Base-by-base conservation (phyloP, 1,140 invertebrate species). In the Limonius californicus region DNA sequence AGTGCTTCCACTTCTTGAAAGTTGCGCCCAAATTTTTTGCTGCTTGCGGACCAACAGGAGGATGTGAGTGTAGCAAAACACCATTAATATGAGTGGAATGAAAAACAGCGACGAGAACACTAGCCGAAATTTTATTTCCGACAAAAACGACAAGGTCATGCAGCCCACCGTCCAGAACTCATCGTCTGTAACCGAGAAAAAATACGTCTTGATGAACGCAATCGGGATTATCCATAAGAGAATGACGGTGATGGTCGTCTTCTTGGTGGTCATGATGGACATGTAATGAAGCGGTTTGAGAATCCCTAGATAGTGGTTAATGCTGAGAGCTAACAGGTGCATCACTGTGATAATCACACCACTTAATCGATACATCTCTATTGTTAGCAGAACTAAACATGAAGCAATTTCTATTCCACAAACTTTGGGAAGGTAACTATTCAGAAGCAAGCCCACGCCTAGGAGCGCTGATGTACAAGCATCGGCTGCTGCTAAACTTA, bases 231-330 rank as follows among this genome's bases (percentile, higher is more conserved):
- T 68, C 86, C 86, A 88, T 3, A 87, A 72, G 7, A 80, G 45
- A 8, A 79, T 66, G 11, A 82, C 78, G n/a, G 79, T 70, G 11
- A 78, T 61, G 1, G 72, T 76, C 0, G 79, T 78, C 15, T 75
- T 72, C 27, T 76, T 70, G 27, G 78, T 75, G 1, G 82, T 84
- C 71, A 84, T 78, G 6, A 81, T 82, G 1, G 80, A 78, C 1
- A 81, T 78, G 68, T 87, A 86, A 58, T 87, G 85, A 1, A 88
- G 77, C 0, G 86, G 86, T 62, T 80, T 78, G 3, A 84, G 69
- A 35, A 76, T 74, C 19, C 86, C 86, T 15, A 87, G 74, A 73
- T 86, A 88, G 68, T 90, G 88, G 71, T 89, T 88, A 14, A 87
- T 71, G 3, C 87, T 85, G 23, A 90, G 77, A 1, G 83, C 82